phyloP scores from a whole-genome alignment of 2,888 invertebrate genomes.

The Spisula subtruncata region DNA sequence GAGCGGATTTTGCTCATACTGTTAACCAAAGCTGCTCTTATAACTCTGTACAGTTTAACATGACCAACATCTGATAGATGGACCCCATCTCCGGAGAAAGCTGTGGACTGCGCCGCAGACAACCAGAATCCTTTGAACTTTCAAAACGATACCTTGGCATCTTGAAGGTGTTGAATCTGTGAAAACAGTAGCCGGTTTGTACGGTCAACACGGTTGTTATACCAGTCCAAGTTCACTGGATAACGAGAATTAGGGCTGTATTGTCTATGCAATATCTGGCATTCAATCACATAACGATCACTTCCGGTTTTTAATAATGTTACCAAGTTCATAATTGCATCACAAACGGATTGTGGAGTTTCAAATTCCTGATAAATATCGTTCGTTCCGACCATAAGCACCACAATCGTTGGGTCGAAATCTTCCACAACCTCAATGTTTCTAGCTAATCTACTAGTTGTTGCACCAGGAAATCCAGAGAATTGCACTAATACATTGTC shows the following conservation, averaged over 20 bases:
- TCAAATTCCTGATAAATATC: neutral
- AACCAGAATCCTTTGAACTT: neutral
- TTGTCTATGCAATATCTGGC: neutral
- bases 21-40: neutral
- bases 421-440: neutral
- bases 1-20: neutral
- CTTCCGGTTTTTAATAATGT: neutral
- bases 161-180: too few relatives aligned
- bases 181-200: neutral
- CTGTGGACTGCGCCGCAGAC: neutral
- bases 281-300: neutral
- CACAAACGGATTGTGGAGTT: neutral
- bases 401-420: neutral
- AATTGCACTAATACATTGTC: neutral
- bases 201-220: neutral
- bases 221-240: neutral
- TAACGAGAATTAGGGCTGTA: neutral
- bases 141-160: neutral
- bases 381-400: neutral
- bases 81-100: neutral
- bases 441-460: neutral
- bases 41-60: neutral
- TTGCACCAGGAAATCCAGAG: neutral
- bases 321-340: neutral
- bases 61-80: constrained; percentile 8